Conservation (phyloP, 2,888 invertebrate species). For the Synergus gifuensis region DNA sequence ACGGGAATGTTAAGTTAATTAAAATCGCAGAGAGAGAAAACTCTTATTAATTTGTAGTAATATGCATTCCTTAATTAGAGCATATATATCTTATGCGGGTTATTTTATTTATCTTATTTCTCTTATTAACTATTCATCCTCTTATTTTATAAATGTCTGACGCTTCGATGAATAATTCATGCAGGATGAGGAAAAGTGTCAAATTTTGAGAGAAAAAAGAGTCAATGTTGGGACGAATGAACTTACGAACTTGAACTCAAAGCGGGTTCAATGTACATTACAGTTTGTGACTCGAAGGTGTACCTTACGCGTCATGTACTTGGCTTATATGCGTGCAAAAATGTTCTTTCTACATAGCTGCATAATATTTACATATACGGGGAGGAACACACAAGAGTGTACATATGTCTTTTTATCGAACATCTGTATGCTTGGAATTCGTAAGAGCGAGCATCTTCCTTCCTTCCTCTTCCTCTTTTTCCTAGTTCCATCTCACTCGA, state of each 20-base stretch:
- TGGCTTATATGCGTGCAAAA: slow-evolving; percentile 56
- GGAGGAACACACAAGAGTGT: slow-evolving; percentile 53
- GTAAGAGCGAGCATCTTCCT: slow-evolving; percentile 56
- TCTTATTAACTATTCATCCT: no score
- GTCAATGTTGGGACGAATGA: slow-evolving; percentile 45
- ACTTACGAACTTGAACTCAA: slow-evolving; percentile 60
- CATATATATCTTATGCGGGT: neutral
- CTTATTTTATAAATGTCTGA: slow-evolving; percentile 2
- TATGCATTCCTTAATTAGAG: neutral
- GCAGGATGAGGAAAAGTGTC: neutral
- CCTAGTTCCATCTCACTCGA: slow-evolving; percentile 15
- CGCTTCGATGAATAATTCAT: slow-evolving; percentile 1
- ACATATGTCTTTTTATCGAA: slow-evolving; percentile 63
- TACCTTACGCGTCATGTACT: slow-evolving; percentile 58
- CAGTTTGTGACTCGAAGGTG: slow-evolving; percentile 58
- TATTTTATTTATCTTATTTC: neutral
- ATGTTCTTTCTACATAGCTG: slow-evolving; percentile 59
- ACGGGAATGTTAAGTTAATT: slow-evolving; percentile 22
- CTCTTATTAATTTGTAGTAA: neutral
- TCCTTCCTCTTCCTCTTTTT: slow-evolving; percentile 30
- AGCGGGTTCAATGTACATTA: slow-evolving; percentile 59
- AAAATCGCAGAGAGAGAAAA: slow-evolving; percentile 5
- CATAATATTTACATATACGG: slow-evolving; percentile 59
- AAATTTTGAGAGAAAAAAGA: neutral
- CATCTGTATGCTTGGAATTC: slow-evolving; percentile 65